phyloP scores from a whole-genome alignment of 2,113 vertebrate species.

The Isichthys henryi region DNA sequence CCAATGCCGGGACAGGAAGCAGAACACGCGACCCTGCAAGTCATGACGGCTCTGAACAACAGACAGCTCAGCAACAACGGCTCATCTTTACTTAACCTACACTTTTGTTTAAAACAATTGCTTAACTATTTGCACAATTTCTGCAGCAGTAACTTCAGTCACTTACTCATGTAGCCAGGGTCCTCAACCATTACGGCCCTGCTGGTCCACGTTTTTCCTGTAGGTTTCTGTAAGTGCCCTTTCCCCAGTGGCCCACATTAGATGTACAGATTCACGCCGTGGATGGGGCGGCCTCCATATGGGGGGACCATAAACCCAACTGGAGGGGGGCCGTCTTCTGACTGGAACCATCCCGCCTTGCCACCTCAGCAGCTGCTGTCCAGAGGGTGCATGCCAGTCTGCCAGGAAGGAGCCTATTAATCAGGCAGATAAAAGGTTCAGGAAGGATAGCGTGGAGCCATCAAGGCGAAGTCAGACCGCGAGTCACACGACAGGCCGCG shows the following conservation, averaged over 20 bases:
- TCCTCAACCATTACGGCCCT: background rate
- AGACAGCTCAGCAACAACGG: background rate
- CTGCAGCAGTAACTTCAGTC: background rate
- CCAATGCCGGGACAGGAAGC: background rate
- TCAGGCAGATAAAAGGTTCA: constrained; percentile 2
- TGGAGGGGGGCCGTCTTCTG: background rate
- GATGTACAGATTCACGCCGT: background rate
- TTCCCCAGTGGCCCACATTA: background rate
- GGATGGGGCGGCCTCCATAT: background rate
- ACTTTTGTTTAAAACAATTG: background rate
- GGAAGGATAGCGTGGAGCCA: background rate
- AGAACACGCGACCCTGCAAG: background rate
- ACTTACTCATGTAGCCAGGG: background rate
- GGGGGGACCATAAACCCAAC: background rate
- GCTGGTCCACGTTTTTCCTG: background rate
- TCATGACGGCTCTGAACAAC: background rate
- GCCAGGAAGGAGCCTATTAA: constrained; percentile 6
- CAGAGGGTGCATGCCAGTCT: background rate
- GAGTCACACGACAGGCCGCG: background rate
- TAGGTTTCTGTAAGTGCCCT: background rate
- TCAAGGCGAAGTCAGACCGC: background rate
- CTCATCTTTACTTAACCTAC: background rate
- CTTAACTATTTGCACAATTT: background rate
- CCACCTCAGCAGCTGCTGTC: background rate
- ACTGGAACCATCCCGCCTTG: background rate